phyloP scores from a whole-genome alignment of 2,888 invertebrate genomes.

The Sinhomidia bicolor region DNA sequence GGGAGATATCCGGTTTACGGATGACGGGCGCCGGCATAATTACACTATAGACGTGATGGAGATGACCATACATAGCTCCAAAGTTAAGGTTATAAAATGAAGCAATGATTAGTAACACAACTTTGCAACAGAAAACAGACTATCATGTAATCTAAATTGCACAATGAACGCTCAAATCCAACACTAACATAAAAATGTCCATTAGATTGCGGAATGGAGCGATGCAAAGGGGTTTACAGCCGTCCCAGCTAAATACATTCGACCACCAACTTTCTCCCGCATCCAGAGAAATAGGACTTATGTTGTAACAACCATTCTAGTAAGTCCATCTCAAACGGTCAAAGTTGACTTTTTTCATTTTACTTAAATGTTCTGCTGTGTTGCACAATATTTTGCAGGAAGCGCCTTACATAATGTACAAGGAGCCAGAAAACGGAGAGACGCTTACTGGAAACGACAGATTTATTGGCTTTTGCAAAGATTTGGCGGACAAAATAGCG shows the following conservation, averaged over 20 bases:
- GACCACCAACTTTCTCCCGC: conserved; percentile 78
- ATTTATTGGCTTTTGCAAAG: conserved; percentile 91
- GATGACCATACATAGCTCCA: conserved; percentile 96
- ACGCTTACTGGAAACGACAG: conserved; percentile 87
- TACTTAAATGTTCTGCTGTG: neutral
- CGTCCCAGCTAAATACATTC: conserved; percentile 79
- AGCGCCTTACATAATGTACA: conserved; percentile 94
- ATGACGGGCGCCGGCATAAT: conserved; percentile 93
- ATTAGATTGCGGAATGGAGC: conserved; percentile 80
- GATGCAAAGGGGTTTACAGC: conserved; percentile 77
- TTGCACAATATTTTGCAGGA: no score
- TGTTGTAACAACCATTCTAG: conserved; percentile 91
- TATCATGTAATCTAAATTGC: no score
- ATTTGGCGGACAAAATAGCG: conserved; percentile 87
- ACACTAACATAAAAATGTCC: no score
- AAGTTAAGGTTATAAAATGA: conserved; percentile 88
- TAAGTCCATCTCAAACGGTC: conserved; percentile 82
- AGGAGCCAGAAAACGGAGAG: conserved; percentile 86
- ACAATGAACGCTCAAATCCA: no score
- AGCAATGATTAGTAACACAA: no score
- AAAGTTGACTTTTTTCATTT: no score
- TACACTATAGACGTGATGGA: conserved; percentile 95
- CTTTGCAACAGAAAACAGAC: no score
- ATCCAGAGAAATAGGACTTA: conserved; percentile 88
- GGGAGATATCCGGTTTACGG: conserved; percentile 94